Conservation (phyloP, 2,888 invertebrate genomes). For the Acanthosepion lycidas region DNA sequence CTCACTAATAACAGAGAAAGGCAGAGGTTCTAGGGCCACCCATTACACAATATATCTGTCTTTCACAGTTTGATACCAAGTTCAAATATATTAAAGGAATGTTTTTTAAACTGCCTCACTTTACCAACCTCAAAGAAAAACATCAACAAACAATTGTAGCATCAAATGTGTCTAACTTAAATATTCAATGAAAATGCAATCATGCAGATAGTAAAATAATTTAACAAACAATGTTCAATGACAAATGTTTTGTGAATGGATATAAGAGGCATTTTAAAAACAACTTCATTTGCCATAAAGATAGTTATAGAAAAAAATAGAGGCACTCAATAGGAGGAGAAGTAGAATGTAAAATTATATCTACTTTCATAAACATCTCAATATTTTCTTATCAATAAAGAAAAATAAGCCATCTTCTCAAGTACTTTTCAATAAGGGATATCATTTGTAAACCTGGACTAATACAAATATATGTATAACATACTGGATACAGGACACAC, state of each 20-base stretch:
- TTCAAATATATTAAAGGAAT: not conserved
- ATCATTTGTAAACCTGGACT: not conserved
- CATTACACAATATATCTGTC: not conserved
- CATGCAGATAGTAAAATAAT: not conserved
- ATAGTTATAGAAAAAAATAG: not conserved
- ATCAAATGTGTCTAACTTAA: conserved; percentile 11
- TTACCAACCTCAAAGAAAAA: not conserved
- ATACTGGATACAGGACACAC: not conserved
- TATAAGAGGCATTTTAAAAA: not conserved
- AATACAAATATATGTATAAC: too few species aligned
- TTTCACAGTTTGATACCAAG: conserved; percentile 33
- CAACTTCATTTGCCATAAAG: not conserved
- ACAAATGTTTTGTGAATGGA: not conserved
- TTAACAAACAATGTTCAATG: conserved; percentile 7
- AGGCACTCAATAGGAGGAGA: too few species aligned
- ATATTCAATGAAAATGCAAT: not conserved
- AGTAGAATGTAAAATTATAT: not conserved
- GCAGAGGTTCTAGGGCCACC: not conserved
- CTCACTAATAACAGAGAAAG: not conserved
- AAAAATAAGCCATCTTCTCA: not conserved
- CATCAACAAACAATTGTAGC: conserved; percentile 33
- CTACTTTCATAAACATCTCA: not conserved
- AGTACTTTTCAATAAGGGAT: not conserved
- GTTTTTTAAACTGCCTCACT: not conserved
- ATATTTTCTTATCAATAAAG: not conserved